phyloP scores from a whole-genome alignment of 2,797 vertebrate genomes.

The Moxostoma hubbsi region DNA sequence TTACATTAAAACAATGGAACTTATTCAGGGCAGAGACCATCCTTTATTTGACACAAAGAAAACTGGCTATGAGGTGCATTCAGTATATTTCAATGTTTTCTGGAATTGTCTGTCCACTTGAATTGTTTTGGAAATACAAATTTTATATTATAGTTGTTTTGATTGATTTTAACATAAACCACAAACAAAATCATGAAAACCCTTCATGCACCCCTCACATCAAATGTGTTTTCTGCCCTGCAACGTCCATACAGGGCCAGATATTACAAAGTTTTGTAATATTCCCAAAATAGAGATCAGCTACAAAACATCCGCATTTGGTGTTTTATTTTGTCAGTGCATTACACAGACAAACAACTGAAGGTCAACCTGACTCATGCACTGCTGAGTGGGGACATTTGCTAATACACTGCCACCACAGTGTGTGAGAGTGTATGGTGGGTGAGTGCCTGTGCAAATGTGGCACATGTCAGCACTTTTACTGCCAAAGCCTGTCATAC shows the following conservation, averaged over 20 bases:
- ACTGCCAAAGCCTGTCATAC: slow-evolving; percentile 7
- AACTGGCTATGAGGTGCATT: too few species aligned
- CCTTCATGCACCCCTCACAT: too few species aligned
- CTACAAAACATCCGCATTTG: neutral
- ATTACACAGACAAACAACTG: slow-evolving; percentile 19
- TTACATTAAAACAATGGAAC: neutral
- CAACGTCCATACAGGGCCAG: too few species aligned
- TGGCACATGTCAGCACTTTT: slow-evolving; percentile 34
- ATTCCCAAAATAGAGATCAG: neutral
- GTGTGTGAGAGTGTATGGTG: slow-evolving; percentile 37
- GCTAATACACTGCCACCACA: slow-evolving; percentile 23
- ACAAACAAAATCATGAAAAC: too few species aligned
- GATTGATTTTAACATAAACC: too few species aligned
- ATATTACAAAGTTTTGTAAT: neutral
- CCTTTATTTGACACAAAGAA: too few species aligned
- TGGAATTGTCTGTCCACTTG: too few species aligned
- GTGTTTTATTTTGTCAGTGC: slow-evolving; percentile 1
- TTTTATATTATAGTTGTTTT: too few species aligned
- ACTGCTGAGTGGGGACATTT: slow-evolving; percentile 37
- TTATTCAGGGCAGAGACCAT: too few species aligned
- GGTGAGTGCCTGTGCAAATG: slow-evolving; percentile 27
- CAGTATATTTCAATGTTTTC: too few species aligned
- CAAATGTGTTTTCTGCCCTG: too few species aligned
- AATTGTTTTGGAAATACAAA: too few species aligned
- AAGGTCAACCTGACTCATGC: slow-evolving; percentile 39